These are phyloP conservation scores for Orbicella faveolata DNA, from an alignment of 64 coral and sea anemone genomes.

Conservation along the genomic window DNA sequence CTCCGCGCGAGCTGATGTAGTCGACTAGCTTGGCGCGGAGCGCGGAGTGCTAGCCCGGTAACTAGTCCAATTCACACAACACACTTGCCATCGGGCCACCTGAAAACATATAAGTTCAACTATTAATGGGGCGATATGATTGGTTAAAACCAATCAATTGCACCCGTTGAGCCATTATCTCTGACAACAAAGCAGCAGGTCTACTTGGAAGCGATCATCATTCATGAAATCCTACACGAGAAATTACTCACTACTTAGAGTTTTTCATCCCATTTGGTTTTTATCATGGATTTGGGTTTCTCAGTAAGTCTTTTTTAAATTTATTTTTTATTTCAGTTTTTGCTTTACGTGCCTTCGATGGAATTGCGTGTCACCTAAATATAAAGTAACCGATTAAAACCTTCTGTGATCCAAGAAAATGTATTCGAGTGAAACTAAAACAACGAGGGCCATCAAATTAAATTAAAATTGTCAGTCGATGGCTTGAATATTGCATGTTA, in stretches of 20 bases:
- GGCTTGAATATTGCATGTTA: slow-evolving; percentile 35
- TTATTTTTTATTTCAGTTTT: neutral
- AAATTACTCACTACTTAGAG: slow-evolving; percentile 24
- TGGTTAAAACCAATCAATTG: slow-evolving; percentile 59
- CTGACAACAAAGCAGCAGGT: slow-evolving; percentile 62
- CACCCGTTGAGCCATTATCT: slow-evolving; percentile 62
- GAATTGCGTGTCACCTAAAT: slow-evolving; percentile 3
- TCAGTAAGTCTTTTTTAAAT: neutral
- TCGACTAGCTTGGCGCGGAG: slow-evolving; percentile 7
- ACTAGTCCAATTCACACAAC: slow-evolving; percentile 33
- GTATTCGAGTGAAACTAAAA: slow-evolving; percentile 34
- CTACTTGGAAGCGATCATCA: slow-evolving; percentile 54
- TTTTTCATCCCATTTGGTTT: neutral
- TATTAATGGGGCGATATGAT: slow-evolving; percentile 44
- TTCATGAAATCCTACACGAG: slow-evolving; percentile 45
- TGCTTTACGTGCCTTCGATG: neutral
- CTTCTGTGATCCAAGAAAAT: slow-evolving; percentile 24
- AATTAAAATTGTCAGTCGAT: slow-evolving; percentile 16
- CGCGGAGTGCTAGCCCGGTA: slow-evolving; percentile 33
- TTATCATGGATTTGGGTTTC: neutral
- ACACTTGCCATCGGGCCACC: slow-evolving; percentile 68
- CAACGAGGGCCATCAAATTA: slow-evolving; percentile 33
- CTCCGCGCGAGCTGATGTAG: neutral
- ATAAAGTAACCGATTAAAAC: slow-evolving; percentile 23
- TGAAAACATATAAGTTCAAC: slow-evolving; percentile 60